Evolutionary conservation across 2,888 invertebrate species (phyloP), one percentile per base, ranked within the genome.

Genomic region (Drosophila subquinaria): DNA sequence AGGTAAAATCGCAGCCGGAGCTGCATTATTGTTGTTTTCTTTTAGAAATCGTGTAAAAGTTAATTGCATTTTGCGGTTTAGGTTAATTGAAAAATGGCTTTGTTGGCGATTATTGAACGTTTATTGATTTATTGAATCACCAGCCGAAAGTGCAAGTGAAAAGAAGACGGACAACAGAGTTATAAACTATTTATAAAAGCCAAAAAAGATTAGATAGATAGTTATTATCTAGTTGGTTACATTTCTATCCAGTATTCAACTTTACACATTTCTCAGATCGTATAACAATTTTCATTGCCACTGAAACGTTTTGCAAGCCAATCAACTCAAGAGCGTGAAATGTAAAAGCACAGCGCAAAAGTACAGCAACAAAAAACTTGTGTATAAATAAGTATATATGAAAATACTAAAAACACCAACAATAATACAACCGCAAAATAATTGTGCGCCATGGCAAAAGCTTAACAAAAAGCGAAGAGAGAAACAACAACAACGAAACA

Each of bases 301-400:
- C 40, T 71, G 69, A 63, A 68, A 57, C 68, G 69, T 82, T 88
- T 86, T 67, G 77, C 77, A 81, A 89, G 88, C 88, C 82, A 82
- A 85, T 86, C 78, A 85, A 70, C 67, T 88, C 90, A 86, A 86
- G 88, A 89, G 86, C 86, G 80, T 88, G 86, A 82, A 83, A 82
- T 82, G 75, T 81, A 83, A 52, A 52, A 65, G 43, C 57, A 51
- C 23, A 40, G 17, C 23, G 30, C 10, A 50, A 27, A n/a, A n/a
- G n/a, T n/a, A 43, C 38, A 59, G 5, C 20, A 50, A 15, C 11
- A 42, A 53, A 33, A 50, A 47, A 50, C 63, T 48, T 57, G 40
- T n/a, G 20, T 55, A 56, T 57, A 48, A 23, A 38, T 56, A 23
- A 33, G 38, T 43, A 57, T 51, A 52, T 53, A 53, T 27, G n/a